phyloP scores from a whole-genome alignment of 2,888 invertebrate species.

The Onchidella celtica region DNA sequence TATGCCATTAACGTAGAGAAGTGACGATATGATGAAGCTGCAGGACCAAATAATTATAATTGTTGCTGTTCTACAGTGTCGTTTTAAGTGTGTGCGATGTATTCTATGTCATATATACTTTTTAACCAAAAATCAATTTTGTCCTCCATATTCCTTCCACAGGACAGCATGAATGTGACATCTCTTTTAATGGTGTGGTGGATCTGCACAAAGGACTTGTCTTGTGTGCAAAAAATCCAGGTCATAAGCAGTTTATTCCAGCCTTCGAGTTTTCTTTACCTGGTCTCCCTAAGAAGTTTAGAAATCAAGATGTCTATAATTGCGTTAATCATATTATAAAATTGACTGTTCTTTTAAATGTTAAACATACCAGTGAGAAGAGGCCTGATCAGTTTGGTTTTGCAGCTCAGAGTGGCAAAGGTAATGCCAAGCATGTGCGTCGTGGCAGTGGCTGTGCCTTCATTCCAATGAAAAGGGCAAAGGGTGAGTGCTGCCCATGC shows the following conservation, averaged over 20 bases:
- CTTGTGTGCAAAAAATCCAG: not conserved
- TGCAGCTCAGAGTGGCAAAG: no score
- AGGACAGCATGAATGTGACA: not conserved
- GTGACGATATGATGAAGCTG: no score
- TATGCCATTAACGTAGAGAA: no score
- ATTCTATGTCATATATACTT: no score
- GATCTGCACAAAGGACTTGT: not conserved
- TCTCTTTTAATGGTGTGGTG: not conserved
- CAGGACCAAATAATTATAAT: no score
- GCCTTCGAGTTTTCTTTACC: not conserved
- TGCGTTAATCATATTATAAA: not conserved
- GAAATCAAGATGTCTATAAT: not conserved
- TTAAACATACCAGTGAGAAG: not conserved
- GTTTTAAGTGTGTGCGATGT: no score
- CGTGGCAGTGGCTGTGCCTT: constrained; percentile 18
- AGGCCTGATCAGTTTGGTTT: not conserved
- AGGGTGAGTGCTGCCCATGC: not conserved
- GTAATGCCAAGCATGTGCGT: not conserved
- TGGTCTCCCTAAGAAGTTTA: not conserved
- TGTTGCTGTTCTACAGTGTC: no score
- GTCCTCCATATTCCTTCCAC: no score
- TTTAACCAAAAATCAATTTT: no score
- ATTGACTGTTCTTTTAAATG: not conserved
- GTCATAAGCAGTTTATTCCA: constrained; percentile 7
- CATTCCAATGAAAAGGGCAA: not conserved